phyloP scores from a whole-genome alignment of 1,140 invertebrate species.

The Drosophila orosa region DNA sequence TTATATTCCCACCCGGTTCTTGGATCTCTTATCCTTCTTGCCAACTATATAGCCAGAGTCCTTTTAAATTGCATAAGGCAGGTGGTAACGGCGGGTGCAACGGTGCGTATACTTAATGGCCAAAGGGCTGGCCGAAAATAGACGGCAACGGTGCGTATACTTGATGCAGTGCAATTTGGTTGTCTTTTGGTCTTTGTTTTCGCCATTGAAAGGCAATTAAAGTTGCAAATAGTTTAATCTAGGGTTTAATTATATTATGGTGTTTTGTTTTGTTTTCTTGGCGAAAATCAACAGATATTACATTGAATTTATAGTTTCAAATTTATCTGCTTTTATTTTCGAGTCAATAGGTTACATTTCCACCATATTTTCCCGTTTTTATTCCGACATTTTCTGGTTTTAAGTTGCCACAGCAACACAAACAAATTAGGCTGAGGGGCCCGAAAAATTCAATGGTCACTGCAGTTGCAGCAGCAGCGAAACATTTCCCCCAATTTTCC shows the following conservation, averaged over 20 bases:
- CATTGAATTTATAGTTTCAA: not conserved
- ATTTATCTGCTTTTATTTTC: not conserved
- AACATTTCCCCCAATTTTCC: constrained; percentile 26
- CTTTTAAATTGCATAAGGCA: constrained; percentile 41
- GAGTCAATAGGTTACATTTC: not conserved
- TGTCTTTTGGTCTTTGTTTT: constrained; percentile 2
- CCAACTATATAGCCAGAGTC: constrained; percentile 8
- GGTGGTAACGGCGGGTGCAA: constrained; percentile 13
- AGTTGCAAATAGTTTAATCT: constrained; percentile 11
- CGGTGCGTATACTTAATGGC: constrained; percentile 68
- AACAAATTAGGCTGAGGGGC: not conserved
- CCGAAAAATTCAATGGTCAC: too few relatives aligned
- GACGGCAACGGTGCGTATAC: constrained; percentile 8
- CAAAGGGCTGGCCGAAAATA: constrained; percentile 23
- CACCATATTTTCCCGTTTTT: not conserved
- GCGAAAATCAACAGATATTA: too few relatives aligned
- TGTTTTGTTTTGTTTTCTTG: constrained; percentile 2
- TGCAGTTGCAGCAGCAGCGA: not conserved
- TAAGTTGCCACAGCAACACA: not conserved
- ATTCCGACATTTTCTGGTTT: not conserved
- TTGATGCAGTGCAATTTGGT: constrained; percentile 10
- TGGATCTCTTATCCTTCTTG: not conserved
- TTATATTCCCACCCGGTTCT: constrained; percentile 48
- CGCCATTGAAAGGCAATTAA: constrained; percentile 3
- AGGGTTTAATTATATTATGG: not conserved